Evolutionary conservation across 2,113 vertebrate genomes (phyloP), one percentile per base, ranked within the genome.

Genomic region (Anthoscopus minutus): DNA sequence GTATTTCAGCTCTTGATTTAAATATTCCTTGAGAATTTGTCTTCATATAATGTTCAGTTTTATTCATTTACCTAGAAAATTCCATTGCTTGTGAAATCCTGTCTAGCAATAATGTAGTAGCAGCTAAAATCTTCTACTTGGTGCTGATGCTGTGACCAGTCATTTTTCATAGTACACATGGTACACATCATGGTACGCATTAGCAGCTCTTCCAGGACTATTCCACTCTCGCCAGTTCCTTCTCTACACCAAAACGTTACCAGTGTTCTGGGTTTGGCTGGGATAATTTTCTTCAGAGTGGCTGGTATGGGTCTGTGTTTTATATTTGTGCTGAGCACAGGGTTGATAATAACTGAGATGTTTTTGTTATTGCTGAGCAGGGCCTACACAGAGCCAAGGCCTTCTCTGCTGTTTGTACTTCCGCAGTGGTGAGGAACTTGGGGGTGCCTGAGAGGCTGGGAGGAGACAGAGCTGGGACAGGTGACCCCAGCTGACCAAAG

Each of bases 401-500:
- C 60, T 37, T 44, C 33, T 5, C 51, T 66, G 37, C 7, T 14
- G 1, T 51, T 58, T 7, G 3, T 14, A 0, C 13, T 72, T 0
- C 37, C 37, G 16, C 0, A 0, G 18, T 58, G 22, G 23, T 4
- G 13, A 33, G 44, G 50, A 2, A 20, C 33, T 8, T 65, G 19
- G 33, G 4, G 0, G 5, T 44, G 7, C 15, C 2, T 5, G 28
- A 0, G 33, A 38, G 23, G 4, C 0, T 73, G 37, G 31, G 31
- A 58, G 60, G 19, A 14, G 37, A 10, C 37, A 50, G 15, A 58
- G 28, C 44, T 37, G 51, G 27, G 86, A n/a, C 37, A 66, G 86
- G 45, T 51, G 51, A 45, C 38, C 33, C 19, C 4, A 24, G 4
- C 1, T 25, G 28, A 30, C n/a, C 61, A 53, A 25, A 60, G 45